These are phyloP conservation scores for Hippocampus kuda DNA, from an alignment of 2,797 vertebrate genomes.

Conservation along the genomic window DNA sequence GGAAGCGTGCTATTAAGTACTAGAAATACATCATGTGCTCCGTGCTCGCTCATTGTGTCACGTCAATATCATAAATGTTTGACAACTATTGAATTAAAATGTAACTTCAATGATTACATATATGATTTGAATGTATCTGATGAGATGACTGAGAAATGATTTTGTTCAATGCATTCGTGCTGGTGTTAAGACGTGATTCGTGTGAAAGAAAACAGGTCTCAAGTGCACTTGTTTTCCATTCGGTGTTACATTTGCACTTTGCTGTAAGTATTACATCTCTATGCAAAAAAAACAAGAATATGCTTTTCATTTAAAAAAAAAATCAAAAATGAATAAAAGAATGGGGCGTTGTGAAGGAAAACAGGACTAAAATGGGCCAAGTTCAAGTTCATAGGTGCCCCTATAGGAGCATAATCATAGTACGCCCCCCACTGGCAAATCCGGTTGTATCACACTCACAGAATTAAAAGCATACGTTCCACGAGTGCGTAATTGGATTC, in stretches of 20 bases:
- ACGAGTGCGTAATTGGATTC: constrained; percentile 35
- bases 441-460: constrained; percentile 24
- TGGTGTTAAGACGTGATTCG: not conserved
- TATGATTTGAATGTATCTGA: not conserved
- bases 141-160: not conserved
- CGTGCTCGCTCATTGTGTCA: not conserved
- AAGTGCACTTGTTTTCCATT: not conserved
- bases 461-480: constrained; percentile 36
- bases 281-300: constrained; percentile 11
- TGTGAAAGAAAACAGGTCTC: not conserved
- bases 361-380: constrained; percentile 63
- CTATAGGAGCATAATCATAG: constrained; percentile 69
- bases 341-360: too few relatives aligned
- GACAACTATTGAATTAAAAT: not conserved
- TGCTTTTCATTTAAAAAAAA: constrained; percentile 10
- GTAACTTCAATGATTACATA: not conserved
- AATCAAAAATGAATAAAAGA: constrained; percentile 14
- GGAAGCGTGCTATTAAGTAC: not conserved
- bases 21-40: not conserved
- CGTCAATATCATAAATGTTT: not conserved
- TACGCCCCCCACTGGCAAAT: constrained; percentile 81
- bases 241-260: not conserved
- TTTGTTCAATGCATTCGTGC: not conserved
- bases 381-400: constrained; percentile 75
- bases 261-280: not conserved